phyloP scores from a whole-genome alignment of 2,888 invertebrate species.

The Lasioglossum pauxillum region DNA sequence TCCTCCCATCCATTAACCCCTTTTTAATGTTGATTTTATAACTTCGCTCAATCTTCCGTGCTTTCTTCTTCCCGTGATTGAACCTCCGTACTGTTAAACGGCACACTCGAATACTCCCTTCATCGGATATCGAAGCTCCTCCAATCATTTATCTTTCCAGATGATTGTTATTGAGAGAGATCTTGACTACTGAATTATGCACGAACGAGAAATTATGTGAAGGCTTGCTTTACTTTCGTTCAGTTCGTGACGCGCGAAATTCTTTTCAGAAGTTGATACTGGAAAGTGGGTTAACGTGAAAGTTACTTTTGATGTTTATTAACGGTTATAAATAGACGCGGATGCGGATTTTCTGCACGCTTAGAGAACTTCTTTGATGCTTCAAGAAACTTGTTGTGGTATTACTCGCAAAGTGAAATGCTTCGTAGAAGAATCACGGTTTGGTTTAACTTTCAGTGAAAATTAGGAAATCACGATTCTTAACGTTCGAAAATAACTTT shows the following conservation, averaged over 20 bases:
- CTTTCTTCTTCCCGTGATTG: background rate
- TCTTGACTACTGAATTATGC: background rate
- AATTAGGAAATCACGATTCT: background rate
- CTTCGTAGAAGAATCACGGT: background rate
- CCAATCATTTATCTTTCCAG: background rate
- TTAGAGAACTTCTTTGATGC: background rate
- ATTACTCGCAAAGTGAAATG: background rate
- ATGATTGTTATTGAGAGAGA: background rate
- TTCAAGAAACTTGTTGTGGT: background rate
- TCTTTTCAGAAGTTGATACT: background rate
- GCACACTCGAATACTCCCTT: background rate
- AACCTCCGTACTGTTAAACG: background rate
- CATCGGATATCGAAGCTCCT: background rate
- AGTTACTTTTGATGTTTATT: background rate
- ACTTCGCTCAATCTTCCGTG: background rate
- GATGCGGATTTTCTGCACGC: background rate
- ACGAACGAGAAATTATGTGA: background rate
- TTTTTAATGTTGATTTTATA: constrained; percentile 21
- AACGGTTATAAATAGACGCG: background rate
- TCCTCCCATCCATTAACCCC: constrained; percentile 31
- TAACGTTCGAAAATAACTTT: too few relatives aligned
- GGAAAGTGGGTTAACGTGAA: background rate
- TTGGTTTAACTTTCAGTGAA: background rate
- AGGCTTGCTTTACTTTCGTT: background rate
- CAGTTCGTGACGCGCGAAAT: background rate